Evolutionary conservation across 2,113 vertebrate species (phyloP).

Genomic region (Toxotes chatareus): DNA sequence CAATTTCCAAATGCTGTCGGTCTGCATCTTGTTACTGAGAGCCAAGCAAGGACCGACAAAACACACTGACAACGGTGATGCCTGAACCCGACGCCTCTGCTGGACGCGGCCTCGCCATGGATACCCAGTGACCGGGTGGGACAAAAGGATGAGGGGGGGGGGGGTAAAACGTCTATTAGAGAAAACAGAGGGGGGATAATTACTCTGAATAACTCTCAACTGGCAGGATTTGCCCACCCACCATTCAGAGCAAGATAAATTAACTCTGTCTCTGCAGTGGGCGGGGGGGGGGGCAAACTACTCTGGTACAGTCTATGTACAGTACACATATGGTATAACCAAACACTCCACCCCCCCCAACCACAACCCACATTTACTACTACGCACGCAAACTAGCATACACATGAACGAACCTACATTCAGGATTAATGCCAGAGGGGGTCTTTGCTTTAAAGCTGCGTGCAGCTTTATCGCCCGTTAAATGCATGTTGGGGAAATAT

Average conservation of each 20-base stretch:
- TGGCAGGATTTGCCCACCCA: slow-evolving; percentile 68
- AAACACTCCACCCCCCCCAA: background rate
- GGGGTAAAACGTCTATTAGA: slow-evolving; percentile 64
- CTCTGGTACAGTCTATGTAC: slow-evolving; percentile 54
- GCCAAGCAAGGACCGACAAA: slow-evolving; percentile 39
- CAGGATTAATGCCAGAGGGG: slow-evolving; percentile 61
- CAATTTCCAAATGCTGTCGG: slow-evolving; percentile 16
- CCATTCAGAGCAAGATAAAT: slow-evolving; percentile 67
- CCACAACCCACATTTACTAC: slow-evolving; percentile 50
- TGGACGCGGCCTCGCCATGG: slow-evolving; percentile 24
- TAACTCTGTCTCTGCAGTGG: slow-evolving; percentile 47
- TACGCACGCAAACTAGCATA: slow-evolving; percentile 73
- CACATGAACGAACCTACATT: slow-evolving; percentile 70
- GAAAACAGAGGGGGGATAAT: slow-evolving; percentile 68
- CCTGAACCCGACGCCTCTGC: slow-evolving; percentile 29
- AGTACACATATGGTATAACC: slow-evolving; percentile 42
- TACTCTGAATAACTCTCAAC: slow-evolving; percentile 74
- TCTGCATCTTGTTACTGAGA: slow-evolving; percentile 23
- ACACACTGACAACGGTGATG: slow-evolving; percentile 42
- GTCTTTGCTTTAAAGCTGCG: slow-evolving; percentile 37
- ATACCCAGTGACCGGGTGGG: slow-evolving; percentile 54
- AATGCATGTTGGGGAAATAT: slow-evolving; percentile 78
- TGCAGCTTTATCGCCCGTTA: slow-evolving; percentile 66
- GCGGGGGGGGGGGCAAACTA: slow-evolving; percentile 3
- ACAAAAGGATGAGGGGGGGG: slow-evolving; percentile 49